Percentiles rank a stretch among this genome's conserved stretches.
phyloP scores from a whole-genome alignment of 1,140 invertebrate species.

The Oedothorax gibbosus region DNA sequence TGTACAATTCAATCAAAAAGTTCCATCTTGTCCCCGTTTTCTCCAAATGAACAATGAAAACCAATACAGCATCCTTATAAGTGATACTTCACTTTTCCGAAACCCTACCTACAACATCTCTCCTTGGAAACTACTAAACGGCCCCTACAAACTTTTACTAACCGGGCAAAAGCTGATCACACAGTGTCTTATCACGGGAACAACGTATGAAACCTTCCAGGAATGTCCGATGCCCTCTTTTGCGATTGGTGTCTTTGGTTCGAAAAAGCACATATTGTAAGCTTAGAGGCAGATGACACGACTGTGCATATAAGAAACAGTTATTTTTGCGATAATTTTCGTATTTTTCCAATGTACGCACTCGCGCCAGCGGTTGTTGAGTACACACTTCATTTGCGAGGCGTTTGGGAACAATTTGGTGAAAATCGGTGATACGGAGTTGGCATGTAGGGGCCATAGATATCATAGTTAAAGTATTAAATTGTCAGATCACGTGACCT shows the following conservation, averaged over 20 bases:
- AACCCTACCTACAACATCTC: background rate
- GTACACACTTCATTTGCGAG: too few relatives aligned
- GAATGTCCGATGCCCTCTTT: slow-evolving; percentile 3
- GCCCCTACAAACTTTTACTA: background rate
- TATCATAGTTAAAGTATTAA: too few relatives aligned
- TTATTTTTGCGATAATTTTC: background rate
- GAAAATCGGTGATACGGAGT: too few relatives aligned
- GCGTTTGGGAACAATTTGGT: too few relatives aligned
- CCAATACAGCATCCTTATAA: too few relatives aligned
- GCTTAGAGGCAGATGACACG: background rate
- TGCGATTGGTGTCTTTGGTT: slow-evolving; percentile 25
- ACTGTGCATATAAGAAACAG: too few relatives aligned
- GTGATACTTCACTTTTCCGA: background rate
- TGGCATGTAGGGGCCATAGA: too few relatives aligned
- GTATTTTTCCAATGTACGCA: slow-evolving; percentile 1
- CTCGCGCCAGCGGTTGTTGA: slow-evolving; percentile 3
- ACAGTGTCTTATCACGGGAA: slow-evolving; percentile 6
- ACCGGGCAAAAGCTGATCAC: background rate
- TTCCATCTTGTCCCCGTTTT: too few relatives aligned
- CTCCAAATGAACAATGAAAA: too few relatives aligned
- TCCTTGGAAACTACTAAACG: background rate
- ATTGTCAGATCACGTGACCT: too few relatives aligned
- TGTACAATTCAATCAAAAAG: too few relatives aligned
- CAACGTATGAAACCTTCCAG: slow-evolving; percentile 3
- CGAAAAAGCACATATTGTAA: background rate